These are phyloP conservation scores for Montifringilla adamsi DNA, from an alignment of 2,113 vertebrate species.

Conservation along the genomic window DNA sequence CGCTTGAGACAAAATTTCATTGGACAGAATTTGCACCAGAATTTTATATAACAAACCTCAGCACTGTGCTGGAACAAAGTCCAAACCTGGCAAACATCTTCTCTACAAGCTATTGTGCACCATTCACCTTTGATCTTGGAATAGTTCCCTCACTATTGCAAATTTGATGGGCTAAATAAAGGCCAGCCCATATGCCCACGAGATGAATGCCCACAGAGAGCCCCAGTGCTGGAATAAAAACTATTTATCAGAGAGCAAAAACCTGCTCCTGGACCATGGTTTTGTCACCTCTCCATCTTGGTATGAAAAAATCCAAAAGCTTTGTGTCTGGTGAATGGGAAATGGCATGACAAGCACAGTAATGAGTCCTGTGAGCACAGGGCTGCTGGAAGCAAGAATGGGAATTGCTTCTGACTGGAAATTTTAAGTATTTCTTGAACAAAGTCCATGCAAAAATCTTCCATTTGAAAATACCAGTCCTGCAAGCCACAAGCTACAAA, in stretches of 20 bases:
- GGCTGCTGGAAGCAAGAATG: not conserved
- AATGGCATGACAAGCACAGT: not conserved
- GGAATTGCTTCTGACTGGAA: not conserved
- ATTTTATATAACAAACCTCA: not conserved
- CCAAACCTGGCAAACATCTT: not conserved
- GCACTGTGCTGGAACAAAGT: not conserved
- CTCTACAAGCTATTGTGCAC: not conserved
- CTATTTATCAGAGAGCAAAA: not conserved
- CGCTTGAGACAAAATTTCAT: not conserved
- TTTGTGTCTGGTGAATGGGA: not conserved
- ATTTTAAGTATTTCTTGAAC: not conserved
- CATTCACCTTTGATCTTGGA: not conserved
- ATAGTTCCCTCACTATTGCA: not conserved
- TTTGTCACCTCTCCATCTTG: not conserved
- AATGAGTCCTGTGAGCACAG: not conserved
- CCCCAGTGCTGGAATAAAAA: not conserved
- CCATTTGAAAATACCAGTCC: not conserved
- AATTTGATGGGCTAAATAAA: not conserved
- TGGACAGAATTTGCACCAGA: not conserved
- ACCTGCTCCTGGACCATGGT: not conserved
- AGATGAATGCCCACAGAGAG: not conserved
- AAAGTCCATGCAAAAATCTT: not conserved
- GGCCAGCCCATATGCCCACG: not conserved
- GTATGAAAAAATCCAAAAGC: not conserved
- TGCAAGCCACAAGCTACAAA: not conserved